Base-by-base conservation (phyloP, 2,888 invertebrate genomes). In the Lordiphosa andalusiaca region DNA sequence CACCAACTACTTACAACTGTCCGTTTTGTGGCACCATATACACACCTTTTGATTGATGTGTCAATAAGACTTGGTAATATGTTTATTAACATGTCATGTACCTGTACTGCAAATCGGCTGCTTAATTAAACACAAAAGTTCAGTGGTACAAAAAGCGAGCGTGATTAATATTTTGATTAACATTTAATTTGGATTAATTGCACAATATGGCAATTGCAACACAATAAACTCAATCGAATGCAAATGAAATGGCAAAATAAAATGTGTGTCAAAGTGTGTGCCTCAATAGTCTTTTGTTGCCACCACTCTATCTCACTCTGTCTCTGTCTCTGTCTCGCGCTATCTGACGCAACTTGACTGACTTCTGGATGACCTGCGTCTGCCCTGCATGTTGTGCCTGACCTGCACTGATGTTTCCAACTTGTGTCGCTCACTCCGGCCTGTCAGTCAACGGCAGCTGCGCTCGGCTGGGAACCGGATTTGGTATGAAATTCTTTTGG, bases 401-500 rank as follows among this genome's bases (percentile, higher is more conserved):
- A 80, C 80, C 64, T 83, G 69, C 56, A 49, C 64, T 55, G 69
- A 55, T 68, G 69, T 54, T 46, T 41, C 59, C 67, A 25, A 57
- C 59, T 41, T 65, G 75, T 66, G 81, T 72, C 70, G 64, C 42
- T 65, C 82, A 72, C 70, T 51, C 59, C 65, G 55, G 41, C 51
- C 13, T 53, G 69, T 67, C 75, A 55, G 54, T 65, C 69, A 57
- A 62, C 55, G 47, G 38, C 58, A 56, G 71, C 53, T 51, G 49
- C 67, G 42, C 62, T 55, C 74, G 48, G 59, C 50, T 73, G 46
- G 48, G 50, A 77, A 84, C 76, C 85, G 76, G 85, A 82, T 77
- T 84, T 78, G 30, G 38, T 55, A 67, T 56, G 53, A 50, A 56
- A 65, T 68, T 69, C 52, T 64, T 64, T 64, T 44, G 64, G 60